Evolutionary conservation across 2,113 vertebrate species (phyloP), one percentile per base, ranked within the genome.

Genomic region (Proteles cristata): DNA sequence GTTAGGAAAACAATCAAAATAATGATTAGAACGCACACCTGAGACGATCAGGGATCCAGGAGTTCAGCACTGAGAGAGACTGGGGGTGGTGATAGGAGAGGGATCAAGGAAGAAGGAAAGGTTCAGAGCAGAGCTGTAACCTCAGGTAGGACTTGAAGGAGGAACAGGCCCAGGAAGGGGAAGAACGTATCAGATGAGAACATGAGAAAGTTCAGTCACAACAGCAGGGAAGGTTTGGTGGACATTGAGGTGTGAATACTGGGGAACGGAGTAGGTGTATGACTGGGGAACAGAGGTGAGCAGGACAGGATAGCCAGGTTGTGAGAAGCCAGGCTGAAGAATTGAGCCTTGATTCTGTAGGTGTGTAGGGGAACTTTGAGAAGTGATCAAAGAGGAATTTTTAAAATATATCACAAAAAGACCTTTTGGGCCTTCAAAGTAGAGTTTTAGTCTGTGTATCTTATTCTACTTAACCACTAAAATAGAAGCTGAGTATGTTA

Each of bases 331-430:
- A 69, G 81, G 76, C 25, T 35, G 39, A 86, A 25, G 65, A 92
- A 58, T 69, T 35, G 28, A 88, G 50, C 48, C 74, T 79, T 74
- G 58, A 85, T 74, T 76, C 61, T 45, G 50, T 8, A 48, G 45
- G 15, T 58, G 68, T 48, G 9, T 48, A 17, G 26, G 68, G 11
- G 35, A 6, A n/a, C 71, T 43, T 33, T 73, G 71, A 68, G 45
- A 88, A 90, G 79, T 86, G 26, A 84, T 66, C 58, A 90, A 76
- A 82, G 69, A 85, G 35, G 63, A n/a, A 83, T 90, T 89, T 80
- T 16, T 21, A 84, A 91, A 43, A 63, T 50, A 68, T 61, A 81
- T 5, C 50, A 58, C 23, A 71, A 11, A n/a, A 48, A 68, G 7
- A 43, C 66, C 31, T 80, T 80, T 14, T 43, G 39, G 39, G 14